Base-by-base conservation (phyloP, 2,113 vertebrate species). In the Macroglossus sobrinus region DNA sequence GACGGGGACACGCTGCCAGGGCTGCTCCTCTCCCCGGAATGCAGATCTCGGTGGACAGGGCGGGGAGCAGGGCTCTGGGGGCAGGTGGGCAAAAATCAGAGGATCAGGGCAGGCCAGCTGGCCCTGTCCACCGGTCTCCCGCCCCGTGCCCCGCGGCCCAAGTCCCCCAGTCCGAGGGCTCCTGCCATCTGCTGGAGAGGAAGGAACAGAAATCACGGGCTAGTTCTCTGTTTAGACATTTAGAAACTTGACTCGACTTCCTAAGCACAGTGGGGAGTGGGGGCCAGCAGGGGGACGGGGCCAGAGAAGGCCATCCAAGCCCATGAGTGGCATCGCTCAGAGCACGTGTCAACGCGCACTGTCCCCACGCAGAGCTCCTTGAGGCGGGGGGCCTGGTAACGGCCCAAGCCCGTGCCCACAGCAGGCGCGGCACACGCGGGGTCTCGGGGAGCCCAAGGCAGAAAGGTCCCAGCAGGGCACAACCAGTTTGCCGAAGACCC, bases 181-280 rank as follows among this genome's bases (percentile, higher is more conserved):
- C 98, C 90, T 89, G 96, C 98, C 95, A 97, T 92, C 97, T 98
- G 96, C 96, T 84, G 94, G 95, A 71, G 92, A 97, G 96, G 96
- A 98, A 94, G 93, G 97, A 96, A 78, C 87, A 47, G 97, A 97
- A 98, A 92, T 98, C 95, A 96, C 97, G 97, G 98, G 97, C 95
- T 96, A 59, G 93, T 72, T 97, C 91, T 97, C 95, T 94, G 91
- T 96, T 96, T 94, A 96, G 97, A 98, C 97, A 97, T 98, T 98
- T 98, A 97, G 98, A 98, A 97, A 89, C 98, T 98, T 98, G 98
- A 99, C 98, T 98, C 96, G 98, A 97, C 89, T 98, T 98, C 82
- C 96, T 96, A 99, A 98, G 98, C 98, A 99, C 98, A 98, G 98
- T 98, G 98, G 99, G 98, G 98, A 96, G 74, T 88, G 87, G 24